phyloP scores from a whole-genome alignment of 2,113 vertebrate species.

The Naja naja region DNA sequence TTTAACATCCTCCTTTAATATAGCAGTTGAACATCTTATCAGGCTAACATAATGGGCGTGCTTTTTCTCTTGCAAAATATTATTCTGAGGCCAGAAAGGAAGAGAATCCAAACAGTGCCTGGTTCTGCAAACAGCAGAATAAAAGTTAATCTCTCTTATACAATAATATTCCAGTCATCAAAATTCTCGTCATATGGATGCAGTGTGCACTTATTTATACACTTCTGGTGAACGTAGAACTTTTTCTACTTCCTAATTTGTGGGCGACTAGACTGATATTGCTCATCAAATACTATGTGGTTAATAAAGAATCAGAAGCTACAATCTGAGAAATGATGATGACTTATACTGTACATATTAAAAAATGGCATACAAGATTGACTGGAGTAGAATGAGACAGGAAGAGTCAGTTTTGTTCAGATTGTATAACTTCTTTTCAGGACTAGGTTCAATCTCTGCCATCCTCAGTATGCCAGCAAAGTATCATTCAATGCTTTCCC shows the following conservation, averaged over 20 bases:
- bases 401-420: conserved; percentile 17
- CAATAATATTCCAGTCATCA: background rate
- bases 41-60: background rate
- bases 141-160: background rate
- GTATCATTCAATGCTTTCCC: background rate
- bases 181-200: background rate
- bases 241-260: background rate
- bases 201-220: background rate
- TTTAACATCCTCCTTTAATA: conserved; percentile 65
- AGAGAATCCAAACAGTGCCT: conserved; percentile 28
- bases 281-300: background rate
- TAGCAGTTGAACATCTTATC: conserved; percentile 31
- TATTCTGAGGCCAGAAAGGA: conserved; percentile 24
- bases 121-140: background rate
- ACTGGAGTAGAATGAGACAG: background rate
- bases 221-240: background rate
- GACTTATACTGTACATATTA: background rate
- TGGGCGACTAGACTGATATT: background rate
- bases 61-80: conserved; percentile 60
- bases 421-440: background rate
- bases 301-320: background rate
- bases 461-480: background rate
- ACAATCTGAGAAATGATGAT: background rate
- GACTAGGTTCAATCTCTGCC: background rate
- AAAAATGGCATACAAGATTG: background rate